Evolutionary conservation across 2,888 invertebrate genomes (phyloP), one percentile per base, ranked within the genome.

Genomic region (Plemyria rubiginata): DNA sequence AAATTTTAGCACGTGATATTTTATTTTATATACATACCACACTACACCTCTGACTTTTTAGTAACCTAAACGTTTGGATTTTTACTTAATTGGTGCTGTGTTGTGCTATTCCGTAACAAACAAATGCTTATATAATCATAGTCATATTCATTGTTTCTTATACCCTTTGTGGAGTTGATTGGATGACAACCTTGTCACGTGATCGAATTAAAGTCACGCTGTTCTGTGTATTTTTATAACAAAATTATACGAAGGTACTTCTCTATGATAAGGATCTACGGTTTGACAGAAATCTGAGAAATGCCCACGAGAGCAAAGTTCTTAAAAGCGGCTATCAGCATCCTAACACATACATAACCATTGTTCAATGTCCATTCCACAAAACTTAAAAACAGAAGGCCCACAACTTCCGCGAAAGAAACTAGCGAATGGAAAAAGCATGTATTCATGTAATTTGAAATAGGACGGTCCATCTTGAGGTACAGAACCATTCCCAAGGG

Each of bases 401-500:
- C 28, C 22, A 16, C 15, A 57, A 36, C 29, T 22, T 51, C 51
- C 56, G 48, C 68, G 74, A 75, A 75, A 62, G 58, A 40, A 22
- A 32, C 50, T 36, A 38, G 55, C 41, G 60, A 69, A 70, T 69
- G 62, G 61, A 65, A 64, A 70, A 75, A 64, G 68, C 74, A 68
- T 68, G 67, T 62, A 53, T 62, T 45, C 64, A 56, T 59, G 65
- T 69, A 70, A 74, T 73, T 76, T 70, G 71, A 71, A 71, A 66
- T 70, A 66, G 71, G 68, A 66, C 70, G 67, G 78, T 72, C 73
- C 74, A 73, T 50, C 73, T 65, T 68, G 65, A 69, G 71, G 71
- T 70, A 64, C 52, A 65, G 67, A 52, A 61, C 52, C 69, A 78
- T 72, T 82, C 84, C 84, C 82, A 62, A 72, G 81, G 81, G 85